Base-by-base conservation (phyloP, 1,140 invertebrate species). In the Cotesia chilonis region DNA sequence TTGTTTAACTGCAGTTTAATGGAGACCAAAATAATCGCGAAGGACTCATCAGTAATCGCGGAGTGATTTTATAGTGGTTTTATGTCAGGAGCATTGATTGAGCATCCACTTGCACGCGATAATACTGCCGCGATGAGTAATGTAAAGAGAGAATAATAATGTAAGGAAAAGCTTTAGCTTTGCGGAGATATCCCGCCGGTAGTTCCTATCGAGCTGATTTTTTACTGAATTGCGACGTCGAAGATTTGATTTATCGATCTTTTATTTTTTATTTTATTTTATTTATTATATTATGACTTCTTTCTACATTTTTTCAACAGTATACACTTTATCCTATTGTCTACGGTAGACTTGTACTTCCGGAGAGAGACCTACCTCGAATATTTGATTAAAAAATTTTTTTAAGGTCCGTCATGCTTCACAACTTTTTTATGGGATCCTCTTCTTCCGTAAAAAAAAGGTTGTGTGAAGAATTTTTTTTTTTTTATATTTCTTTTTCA, bases 41-140 rank as follows among this genome's bases (percentile, higher is more conserved):
- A 37, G 28, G 12, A 68, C 66, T 55, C 38, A 41, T 71, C 47
- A 52, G 36, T 37, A 54, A 6, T 51, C 41, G 17, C 20, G n/a
- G 35, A 68, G 17, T 28, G 35, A 20, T 47, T 47, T 47, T 28
- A 17, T 41, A 60, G 14, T 66, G n/a, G 28, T 54, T 4, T 64
- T 54, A 76, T 68, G 76, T 78, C 76, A 77, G 74, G 79, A 74
- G 74, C 74, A 79, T 80, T 78, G 78, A 81, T 81, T 80, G 78
- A 79, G 75, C 69, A 52, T 73, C 69, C 37, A 63, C 63, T 77
- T 67, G 71, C 77, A 76, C 75, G 76, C 69, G 66, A 79, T 72
- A 55, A 55, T 60, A 35, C 52, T 35, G 65, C 60, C 61, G 37
- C 52, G 55, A 66, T 38, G 54, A 61, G 57, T 35, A 41, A 52